Percentiles rank a stretch among this genome's conserved stretches.
phyloP scores from a whole-genome alignment of 2,888 invertebrate genomes.

The Strigamia maritima region DNA sequence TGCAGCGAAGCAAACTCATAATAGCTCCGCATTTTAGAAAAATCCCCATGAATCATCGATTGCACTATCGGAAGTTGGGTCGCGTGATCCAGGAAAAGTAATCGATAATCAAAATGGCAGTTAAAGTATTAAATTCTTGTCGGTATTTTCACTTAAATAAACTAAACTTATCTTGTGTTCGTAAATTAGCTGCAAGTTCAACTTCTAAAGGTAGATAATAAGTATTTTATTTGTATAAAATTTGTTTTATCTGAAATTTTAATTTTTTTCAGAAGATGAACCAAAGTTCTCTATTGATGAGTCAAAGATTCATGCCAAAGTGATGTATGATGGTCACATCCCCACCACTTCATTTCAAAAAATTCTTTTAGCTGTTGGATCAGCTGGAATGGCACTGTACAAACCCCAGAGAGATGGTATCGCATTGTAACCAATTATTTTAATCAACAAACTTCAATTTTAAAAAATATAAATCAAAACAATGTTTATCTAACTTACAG shows the following conservation, averaged over 20 bases:
- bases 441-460: too few species aligned
- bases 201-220: neutral
- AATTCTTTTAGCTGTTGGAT: slow-evolving; percentile 73
- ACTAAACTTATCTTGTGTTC: neutral
- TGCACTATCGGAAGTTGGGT: too few species aligned
- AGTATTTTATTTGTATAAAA: neutral
- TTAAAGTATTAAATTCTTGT: neutral
- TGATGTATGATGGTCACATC: slow-evolving; percentile 51
- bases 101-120: neutral
- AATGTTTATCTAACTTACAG: slow-evolving; percentile 54
- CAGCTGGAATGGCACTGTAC: slow-evolving; percentile 75
- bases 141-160: neutral
- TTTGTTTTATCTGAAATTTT: neutral
- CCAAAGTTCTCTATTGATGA: neutral
- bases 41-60: too few species aligned
- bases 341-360: slow-evolving; percentile 65
- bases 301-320: neutral
- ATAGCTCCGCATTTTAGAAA: too few species aligned
- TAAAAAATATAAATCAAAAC: too few species aligned
- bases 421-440: neutral
- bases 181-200: neutral
- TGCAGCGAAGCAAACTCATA: too few species aligned
- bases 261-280: neutral
- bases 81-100: too few species aligned
- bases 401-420: slow-evolving; percentile 69